phyloP scores from a whole-genome alignment of 1,140 invertebrate species.

The Sipha flava region DNA sequence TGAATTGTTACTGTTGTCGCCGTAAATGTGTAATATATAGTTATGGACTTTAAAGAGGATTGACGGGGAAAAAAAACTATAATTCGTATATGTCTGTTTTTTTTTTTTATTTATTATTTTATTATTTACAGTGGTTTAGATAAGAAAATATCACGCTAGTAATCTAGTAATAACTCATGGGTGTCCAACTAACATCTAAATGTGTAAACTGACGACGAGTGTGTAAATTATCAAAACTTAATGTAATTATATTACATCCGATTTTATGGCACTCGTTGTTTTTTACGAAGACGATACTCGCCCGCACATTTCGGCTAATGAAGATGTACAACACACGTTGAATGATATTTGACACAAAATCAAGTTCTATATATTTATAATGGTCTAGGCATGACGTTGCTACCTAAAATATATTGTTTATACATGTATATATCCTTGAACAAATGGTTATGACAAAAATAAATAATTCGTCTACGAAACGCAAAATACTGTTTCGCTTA shows the following conservation, averaged over 20 bases:
- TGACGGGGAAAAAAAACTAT: background rate
- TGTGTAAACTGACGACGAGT: background rate
- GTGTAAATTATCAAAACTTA: background rate
- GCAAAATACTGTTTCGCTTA: background rate
- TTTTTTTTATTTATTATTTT: no score
- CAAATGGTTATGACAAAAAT: no score
- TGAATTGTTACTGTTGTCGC: background rate
- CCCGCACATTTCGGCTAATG: background rate
- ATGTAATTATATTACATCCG: background rate
- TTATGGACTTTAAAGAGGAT: background rate
- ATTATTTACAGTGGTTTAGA: no score
- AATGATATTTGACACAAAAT: background rate
- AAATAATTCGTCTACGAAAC: background rate
- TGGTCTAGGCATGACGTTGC: background rate
- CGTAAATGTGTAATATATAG: background rate
- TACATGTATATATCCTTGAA: no score
- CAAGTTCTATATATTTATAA: background rate
- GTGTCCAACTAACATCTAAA: background rate
- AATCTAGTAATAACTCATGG: background rate
- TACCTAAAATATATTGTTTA: no score
- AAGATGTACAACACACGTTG: background rate
- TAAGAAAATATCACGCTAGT: background rate
- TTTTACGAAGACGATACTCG: background rate
- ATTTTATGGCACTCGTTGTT: background rate
- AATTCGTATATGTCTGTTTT: background rate